phyloP scores from a whole-genome alignment of 2,888 invertebrate species.

The Lypha dubia region DNA sequence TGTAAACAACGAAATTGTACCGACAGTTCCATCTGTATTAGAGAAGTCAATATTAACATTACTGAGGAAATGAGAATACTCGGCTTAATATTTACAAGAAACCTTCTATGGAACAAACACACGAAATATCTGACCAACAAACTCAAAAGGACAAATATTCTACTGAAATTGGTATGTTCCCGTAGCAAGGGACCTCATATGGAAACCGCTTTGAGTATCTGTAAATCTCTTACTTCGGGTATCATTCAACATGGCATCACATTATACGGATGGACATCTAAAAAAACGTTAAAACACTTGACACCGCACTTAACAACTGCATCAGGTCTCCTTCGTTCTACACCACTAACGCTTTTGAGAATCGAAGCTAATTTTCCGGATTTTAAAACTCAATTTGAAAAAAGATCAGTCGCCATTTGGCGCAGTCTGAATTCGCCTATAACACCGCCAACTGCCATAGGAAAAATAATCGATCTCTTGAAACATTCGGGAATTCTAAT shows the following conservation, averaged over 20 bases:
- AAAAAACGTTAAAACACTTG: not conserved
- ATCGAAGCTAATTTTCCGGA: not conserved
- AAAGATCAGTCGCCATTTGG: constrained; percentile 2
- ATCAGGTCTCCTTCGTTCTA: not conserved
- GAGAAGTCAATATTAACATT: not conserved
- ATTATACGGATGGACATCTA: constrained; percentile 14
- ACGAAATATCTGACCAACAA: constrained; percentile 13
- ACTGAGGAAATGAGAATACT: constrained; percentile 13
- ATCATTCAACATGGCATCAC: constrained; percentile 12
- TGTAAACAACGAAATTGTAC: constrained; percentile 32
- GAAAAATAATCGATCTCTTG: not conserved
- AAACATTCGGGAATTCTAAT: not conserved
- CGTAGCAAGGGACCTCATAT: constrained; percentile 17
- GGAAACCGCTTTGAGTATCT: constrained; percentile 1
- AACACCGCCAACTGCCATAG: not conserved
- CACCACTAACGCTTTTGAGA: not conserved
- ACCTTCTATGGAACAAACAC: constrained; percentile 48
- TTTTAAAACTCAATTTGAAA: not conserved
- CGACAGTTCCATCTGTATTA: no score
- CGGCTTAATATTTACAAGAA: constrained; percentile 40
- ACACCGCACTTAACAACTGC: constrained; percentile 1
- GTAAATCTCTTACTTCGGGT: constrained; percentile 5
- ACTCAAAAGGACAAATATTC: constrained; percentile 32
- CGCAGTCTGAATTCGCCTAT: not conserved
- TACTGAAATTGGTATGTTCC: constrained; percentile 20